phyloP scores from a whole-genome alignment of 2,888 invertebrate genomes.

The Tuberolachnus salignus region DNA sequence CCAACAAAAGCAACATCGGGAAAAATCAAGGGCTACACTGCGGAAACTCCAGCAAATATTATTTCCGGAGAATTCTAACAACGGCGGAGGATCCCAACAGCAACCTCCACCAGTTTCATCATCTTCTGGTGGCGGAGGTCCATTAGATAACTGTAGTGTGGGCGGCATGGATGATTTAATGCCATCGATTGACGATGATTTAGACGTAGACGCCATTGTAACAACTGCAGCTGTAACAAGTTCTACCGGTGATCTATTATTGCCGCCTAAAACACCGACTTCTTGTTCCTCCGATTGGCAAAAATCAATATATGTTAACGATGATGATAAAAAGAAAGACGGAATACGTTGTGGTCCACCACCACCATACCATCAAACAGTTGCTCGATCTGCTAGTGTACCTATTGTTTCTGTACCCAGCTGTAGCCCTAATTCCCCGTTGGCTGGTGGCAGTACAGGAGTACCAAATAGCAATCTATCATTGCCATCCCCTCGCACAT shows the following conservation, averaged over 20 bases:
- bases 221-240: constrained; percentile 38
- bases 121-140: constrained; percentile 16
- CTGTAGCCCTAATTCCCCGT: constrained; percentile 72
- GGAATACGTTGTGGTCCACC: constrained; percentile 68
- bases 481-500: constrained; percentile 75
- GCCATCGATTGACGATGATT: constrained; percentile 54
- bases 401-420: constrained; percentile 74
- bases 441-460: constrained; percentile 62
- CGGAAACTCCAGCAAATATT: constrained; percentile 91
- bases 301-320: constrained; percentile 57
- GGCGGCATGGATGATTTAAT: constrained; percentile 55
- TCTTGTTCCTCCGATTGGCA: constrained; percentile 59
- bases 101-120: constrained; percentile 14
- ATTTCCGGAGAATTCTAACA: constrained; percentile 77
- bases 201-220: constrained; percentile 48
- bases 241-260: constrained; percentile 25
- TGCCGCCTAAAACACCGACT: constrained; percentile 36
- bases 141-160: constrained; percentile 39
- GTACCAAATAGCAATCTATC: constrained; percentile 75
- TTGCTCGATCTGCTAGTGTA: constrained; percentile 75
- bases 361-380: constrained; percentile 78
- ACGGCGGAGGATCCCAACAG: constrained; percentile 58
- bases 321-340: constrained; percentile 56
- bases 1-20: constrained; percentile 91
- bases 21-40: constrained; percentile 89